Percentiles rank a stretch among this genome's conserved stretches.
These are phyloP conservation scores for Thalpophila matura DNA, from an alignment of 2,888 invertebrate species.

Conservation along the genomic window DNA sequence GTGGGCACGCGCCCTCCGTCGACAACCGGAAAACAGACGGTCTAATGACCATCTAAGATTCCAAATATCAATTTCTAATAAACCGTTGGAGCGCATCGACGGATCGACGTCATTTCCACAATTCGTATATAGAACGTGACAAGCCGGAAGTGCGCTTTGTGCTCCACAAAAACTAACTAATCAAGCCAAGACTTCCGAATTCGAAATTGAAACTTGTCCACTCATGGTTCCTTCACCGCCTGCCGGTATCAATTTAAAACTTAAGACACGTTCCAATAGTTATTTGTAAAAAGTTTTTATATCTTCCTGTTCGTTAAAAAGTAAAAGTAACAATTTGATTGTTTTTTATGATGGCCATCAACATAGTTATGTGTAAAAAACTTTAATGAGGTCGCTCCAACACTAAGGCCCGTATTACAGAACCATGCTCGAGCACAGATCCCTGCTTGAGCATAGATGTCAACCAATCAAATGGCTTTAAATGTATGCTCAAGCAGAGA, in stretches of 20 bases:
- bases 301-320: constrained; percentile 30
- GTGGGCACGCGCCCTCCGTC: constrained; percentile 82
- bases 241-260: constrained; percentile 71
- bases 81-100: constrained; percentile 81
- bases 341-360: constrained; percentile 11
- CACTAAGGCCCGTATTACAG: not conserved
- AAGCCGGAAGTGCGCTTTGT: constrained; percentile 84
- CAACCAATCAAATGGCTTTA: too few species aligned
- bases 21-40: constrained; percentile 87
- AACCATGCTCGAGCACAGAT: too few species aligned
- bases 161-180: constrained; percentile 84
- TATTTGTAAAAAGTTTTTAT: constrained; percentile 42
- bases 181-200: constrained; percentile 84
- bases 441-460: too few species aligned
- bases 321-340: constrained; percentile 18
- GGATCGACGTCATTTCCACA: constrained; percentile 78
- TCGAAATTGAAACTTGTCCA: constrained; percentile 80
- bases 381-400: constrained; percentile 24
- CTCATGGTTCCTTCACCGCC: constrained; percentile 80
- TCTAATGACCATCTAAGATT: constrained; percentile 87
- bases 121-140: constrained; percentile 78
- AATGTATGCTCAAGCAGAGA: too few species aligned
- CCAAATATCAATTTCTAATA: constrained; percentile 89
- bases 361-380: not conserved
- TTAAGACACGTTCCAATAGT: constrained; percentile 51